Evolutionary conservation across 2,888 invertebrate genomes (phyloP).

Genomic region (Gortyna flavago): DNA sequence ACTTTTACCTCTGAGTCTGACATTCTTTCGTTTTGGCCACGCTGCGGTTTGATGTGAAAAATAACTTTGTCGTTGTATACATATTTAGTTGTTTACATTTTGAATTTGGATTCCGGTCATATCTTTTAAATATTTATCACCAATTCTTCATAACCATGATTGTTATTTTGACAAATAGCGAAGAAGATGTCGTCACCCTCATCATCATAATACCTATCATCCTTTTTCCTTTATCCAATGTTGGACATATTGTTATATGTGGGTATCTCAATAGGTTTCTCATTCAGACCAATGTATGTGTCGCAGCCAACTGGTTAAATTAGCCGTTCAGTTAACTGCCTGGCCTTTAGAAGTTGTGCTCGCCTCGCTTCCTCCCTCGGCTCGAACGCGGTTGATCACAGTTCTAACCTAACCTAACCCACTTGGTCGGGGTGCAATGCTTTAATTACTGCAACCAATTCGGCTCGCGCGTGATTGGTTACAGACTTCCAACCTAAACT

Average conservation of each 20-base stretch:
- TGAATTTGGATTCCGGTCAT: neutral
- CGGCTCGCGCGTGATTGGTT: too few species aligned
- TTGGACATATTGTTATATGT: neutral
- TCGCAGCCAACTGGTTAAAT: too few species aligned
- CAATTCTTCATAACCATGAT: neutral
- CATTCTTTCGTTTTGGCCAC: constrained; percentile 36
- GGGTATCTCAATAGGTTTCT: neutral
- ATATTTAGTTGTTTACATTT: neutral
- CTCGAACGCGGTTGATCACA: too few species aligned
- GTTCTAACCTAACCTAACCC: too few species aligned
- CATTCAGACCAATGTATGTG: neutral
- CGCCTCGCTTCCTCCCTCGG: too few species aligned
- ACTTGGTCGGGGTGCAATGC: too few species aligned
- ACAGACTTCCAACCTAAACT: too few species aligned
- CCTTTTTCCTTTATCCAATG: neutral
- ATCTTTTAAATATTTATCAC: neutral
- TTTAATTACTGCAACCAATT: too few species aligned
- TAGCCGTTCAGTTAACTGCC: too few species aligned
- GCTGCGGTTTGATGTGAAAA: constrained; percentile 35
- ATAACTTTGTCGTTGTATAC: constrained; percentile 8
- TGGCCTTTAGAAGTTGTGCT: too few species aligned
- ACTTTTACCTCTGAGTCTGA: constrained; percentile 16
- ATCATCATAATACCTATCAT: neutral
- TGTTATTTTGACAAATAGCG: neutral
- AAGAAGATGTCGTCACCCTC: neutral